A percentile compares a stretch with the other conserved stretches of the same genome.
Conservation (phyloP, 2,888 invertebrate genomes). For the Ochropleura leucogaster region DNA sequence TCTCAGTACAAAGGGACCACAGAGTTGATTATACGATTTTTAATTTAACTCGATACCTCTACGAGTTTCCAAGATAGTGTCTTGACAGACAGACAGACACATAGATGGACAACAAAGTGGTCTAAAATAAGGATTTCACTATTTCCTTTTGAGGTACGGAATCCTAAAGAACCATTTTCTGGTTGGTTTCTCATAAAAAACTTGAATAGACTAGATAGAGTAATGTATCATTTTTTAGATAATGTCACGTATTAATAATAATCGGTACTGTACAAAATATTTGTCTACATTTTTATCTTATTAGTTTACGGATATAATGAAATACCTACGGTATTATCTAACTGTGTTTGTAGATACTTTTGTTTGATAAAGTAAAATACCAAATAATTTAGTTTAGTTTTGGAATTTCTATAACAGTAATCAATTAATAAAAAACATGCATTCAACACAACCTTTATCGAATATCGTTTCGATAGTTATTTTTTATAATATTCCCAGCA, state of each 20-base stretch:
- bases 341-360: background rate
- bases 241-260: too few species aligned
- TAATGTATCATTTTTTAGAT: background rate
- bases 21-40: too few species aligned
- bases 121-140: too few species aligned
- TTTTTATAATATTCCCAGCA: slow-evolving; percentile 33
- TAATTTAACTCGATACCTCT: too few species aligned
- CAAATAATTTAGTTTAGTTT: background rate
- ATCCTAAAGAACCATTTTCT: background rate
- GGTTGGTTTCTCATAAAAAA: background rate
- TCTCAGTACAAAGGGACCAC: too few species aligned
- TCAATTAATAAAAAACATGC: background rate
- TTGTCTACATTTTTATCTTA: slow-evolving; percentile 10
- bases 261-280: background rate
- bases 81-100: too few species aligned
- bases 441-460: background rate
- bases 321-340: background rate
- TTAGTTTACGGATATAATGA: background rate
- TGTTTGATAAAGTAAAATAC: background rate
- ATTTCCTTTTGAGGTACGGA: too few species aligned
- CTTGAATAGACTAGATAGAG: too few species aligned
- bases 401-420: background rate
- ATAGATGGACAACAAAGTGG: too few species aligned
- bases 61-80: too few species aligned
- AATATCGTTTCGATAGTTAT: slow-evolving; percentile 20